Base-by-base conservation (phyloP, 2,888 invertebrate genomes). In the Trachelus tabidus region DNA sequence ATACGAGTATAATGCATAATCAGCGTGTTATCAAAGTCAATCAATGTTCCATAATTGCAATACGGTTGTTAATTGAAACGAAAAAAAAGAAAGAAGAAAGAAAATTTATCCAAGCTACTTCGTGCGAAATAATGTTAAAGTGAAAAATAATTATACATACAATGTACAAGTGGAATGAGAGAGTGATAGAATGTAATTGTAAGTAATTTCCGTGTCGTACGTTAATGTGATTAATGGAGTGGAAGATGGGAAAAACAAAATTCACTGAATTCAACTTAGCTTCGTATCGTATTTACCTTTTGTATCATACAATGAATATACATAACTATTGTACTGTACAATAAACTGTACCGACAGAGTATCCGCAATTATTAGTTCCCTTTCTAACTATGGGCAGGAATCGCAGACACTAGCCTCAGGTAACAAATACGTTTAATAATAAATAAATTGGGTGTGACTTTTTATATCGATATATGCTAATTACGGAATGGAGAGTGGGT, bases 301-400 rank as follows among this genome's bases (percentile, higher is more conserved):
- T 81, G 81, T 81, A 81, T 78, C n/a, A 79, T 79, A 79, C 33
- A 73, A 77, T 77, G 69, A 68, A 77, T 56, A 69, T 77, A 73
- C 76, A 77, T 68, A 56, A 56, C 40, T 23, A 56, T 56, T 56
- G 69, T 78, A 34, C 40, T 79, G 78, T 81, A 81, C 75, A 78
- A 79, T 79, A 79, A 81, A 79, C 33, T 68, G 75, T 79, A 75
- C 73, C 37, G 75, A 75, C 79, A 75, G 31, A 73, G 35, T 68
- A 78, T 71, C 68, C n/a, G 73, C 33, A 69, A 33, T 33, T 56
- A 56, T 56, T 56, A 56, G 40, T 9, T 15, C 40, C 40, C 40
- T 9, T 56, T 56, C 23, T 56, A 56, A 56, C 40, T 56, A 56
- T 0, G 23, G 2, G 40, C 40, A 9, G 40, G 40, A 9, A 23